Evolutionary conservation across 2,888 invertebrate genomes (phyloP).

Genomic region (Malthinus flaveolus): DNA sequence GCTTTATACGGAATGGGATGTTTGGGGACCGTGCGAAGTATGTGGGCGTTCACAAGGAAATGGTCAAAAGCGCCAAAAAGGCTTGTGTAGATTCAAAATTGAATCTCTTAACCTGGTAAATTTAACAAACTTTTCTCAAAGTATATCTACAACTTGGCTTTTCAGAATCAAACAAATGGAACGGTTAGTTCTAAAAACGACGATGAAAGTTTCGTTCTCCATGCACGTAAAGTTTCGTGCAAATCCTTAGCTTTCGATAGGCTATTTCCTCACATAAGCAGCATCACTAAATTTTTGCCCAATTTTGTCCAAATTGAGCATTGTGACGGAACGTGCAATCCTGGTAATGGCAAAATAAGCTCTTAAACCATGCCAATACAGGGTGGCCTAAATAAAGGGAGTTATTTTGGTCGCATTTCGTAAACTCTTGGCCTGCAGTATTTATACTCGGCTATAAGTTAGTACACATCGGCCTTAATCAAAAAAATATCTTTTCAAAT

Average conservation of each 20-base stretch:
- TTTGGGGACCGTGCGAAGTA: slow-evolving; percentile 60
- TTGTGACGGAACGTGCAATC: slow-evolving; percentile 52
- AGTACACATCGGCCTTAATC: too few relatives aligned
- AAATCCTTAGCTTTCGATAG: slow-evolving; percentile 54
- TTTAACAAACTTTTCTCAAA: background rate
- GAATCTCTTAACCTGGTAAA: slow-evolving; percentile 5
- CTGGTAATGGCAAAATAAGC: slow-evolving; percentile 39
- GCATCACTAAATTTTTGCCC: slow-evolving; percentile 55
- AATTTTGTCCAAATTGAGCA: slow-evolving; percentile 54
- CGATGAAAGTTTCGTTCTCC: slow-evolving; percentile 34
- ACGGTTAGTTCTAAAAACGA: slow-evolving; percentile 11
- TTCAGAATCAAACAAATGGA: too few relatives aligned
- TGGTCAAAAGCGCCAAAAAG: slow-evolving; percentile 54
- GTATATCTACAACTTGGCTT: background rate
- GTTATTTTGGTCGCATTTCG: too few relatives aligned
- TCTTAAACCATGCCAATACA: too few relatives aligned
- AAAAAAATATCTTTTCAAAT: too few relatives aligned
- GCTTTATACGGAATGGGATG: slow-evolving; percentile 58
- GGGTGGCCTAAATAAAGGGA: too few relatives aligned
- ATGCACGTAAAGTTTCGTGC: slow-evolving; percentile 51
- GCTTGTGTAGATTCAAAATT: slow-evolving; percentile 58
- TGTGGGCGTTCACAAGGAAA: slow-evolving; percentile 51
- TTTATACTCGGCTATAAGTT: too few relatives aligned
- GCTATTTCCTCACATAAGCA: slow-evolving; percentile 56
- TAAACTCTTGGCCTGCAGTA: too few relatives aligned